These are phyloP conservation scores for Toxotes lorentzi DNA, from an alignment of 2,797 vertebrate genomes.

Conservation along the genomic window DNA sequence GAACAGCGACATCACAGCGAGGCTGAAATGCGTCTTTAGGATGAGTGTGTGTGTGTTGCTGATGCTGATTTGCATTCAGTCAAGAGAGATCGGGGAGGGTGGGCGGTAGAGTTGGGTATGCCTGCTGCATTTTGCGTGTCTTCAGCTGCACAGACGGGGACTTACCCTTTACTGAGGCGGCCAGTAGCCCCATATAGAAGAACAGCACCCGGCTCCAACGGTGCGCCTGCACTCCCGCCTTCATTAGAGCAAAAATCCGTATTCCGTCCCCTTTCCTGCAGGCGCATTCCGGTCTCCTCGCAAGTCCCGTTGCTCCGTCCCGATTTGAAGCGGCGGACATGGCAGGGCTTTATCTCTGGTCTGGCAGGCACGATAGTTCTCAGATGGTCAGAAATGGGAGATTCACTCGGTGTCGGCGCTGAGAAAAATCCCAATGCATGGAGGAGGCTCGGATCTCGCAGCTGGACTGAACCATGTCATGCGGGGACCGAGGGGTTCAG, in stretches of 20 bases:
- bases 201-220: conserved; percentile 91
- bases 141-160: conserved; percentile 71
- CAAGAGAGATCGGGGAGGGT: conserved; percentile 32
- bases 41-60: conserved; percentile 47
- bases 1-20: conserved; percentile 48
- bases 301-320: conserved; percentile 80
- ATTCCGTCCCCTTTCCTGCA: conserved; percentile 87
- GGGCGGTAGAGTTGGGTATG: conserved; percentile 37
- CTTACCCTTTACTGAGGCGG: conserved; percentile 92
- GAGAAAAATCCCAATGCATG: conserved; percentile 96
- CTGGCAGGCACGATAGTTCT: conserved; percentile 79
- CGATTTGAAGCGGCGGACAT: conserved; percentile 83
- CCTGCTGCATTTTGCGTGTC: conserved; percentile 75
- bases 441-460: conserved; percentile 95
- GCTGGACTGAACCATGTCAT: conserved; percentile 99
- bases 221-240: conserved; percentile 88
- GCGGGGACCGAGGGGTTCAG: conserved; percentile 84
- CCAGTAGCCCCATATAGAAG: conserved; percentile 90
- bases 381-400: conserved; percentile 85
- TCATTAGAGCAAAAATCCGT: conserved; percentile 90
- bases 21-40: conserved; percentile 56
- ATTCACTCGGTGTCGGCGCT: conserved; percentile 88
- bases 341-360: conserved; percentile 69
- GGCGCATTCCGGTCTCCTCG: conserved; percentile 88
- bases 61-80: conserved; percentile 76